phyloP scores from a whole-genome alignment of 2,888 invertebrate species.

The Brenthis daphne region DNA sequence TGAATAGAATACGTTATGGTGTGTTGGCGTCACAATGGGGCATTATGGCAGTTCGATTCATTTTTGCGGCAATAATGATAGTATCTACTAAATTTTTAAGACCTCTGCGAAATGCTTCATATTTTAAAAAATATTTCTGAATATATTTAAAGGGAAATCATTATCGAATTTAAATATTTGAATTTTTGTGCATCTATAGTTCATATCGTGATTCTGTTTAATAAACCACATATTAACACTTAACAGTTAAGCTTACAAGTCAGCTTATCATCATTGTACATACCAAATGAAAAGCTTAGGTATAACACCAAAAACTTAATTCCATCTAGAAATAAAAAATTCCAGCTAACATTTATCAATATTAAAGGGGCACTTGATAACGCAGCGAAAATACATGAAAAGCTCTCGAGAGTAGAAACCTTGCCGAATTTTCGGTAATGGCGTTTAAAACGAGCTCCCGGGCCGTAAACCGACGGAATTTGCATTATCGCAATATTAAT shows the following conservation, averaged over 20 bases:
- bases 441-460: slow-evolving; percentile 56
- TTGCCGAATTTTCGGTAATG: slow-evolving; percentile 67
- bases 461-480: slow-evolving; percentile 62
- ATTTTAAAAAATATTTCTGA: too few species aligned
- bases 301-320: slow-evolving; percentile 5
- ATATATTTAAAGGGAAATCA: too few species aligned
- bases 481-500: slow-evolving; percentile 72
- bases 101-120: background rate
- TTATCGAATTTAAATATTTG: too few species aligned
- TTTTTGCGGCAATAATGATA: slow-evolving; percentile 32
- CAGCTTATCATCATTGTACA: too few species aligned
- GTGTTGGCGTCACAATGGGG: slow-evolving; percentile 66
- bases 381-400: slow-evolving; percentile 58
- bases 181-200: background rate
- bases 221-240: background rate
- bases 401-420: slow-evolving; percentile 61
- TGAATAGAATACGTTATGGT: slow-evolving; percentile 75
- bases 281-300: background rate
- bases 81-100: slow-evolving; percentile 13
- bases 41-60: slow-evolving; percentile 53
- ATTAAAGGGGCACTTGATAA: slow-evolving; percentile 54
- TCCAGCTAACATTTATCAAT: slow-evolving; percentile 42
- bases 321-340: slow-evolving; percentile 14
- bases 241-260: too few species aligned
- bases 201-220: background rate